Evolutionary conservation across 2,888 invertebrate species (phyloP), one percentile per base, ranked within the genome.

Genomic region (Orthosia incerta): DNA sequence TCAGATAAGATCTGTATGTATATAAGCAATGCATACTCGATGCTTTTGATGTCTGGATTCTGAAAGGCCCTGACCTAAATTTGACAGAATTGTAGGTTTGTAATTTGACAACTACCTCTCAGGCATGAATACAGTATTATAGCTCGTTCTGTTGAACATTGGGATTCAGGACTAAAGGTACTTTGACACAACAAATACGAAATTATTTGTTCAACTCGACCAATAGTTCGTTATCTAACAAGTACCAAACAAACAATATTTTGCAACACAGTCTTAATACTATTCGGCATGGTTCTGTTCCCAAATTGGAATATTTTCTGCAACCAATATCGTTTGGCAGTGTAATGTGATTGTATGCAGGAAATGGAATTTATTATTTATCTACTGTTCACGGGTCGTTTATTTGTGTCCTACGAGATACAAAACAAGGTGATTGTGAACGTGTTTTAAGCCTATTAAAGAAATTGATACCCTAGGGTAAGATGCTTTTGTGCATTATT

Each of bases 341-440:
- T 0, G 50, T 68, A 76, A 75, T 76, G 68, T 51, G 68, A 76
- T 68, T 75, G 61, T 76, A 23, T 51, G 26, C 68, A 68, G 76
- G 68, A 76, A 75, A 75, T 75, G 68, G 56, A 57, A 68, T 75
- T 50, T 62, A 68, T 76, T 76, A 68, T 75, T 57, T 67, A 68
- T 75, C 31, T 67, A 75, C 51, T 46, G 76, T 57, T 76, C 60
- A 68, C n/a, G 55, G 76, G 20, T 61, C 75, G 75, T 75, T 76
- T 75, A 51, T 46, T 76, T 68, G 45, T 56, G 50, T 53, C 13
- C 9, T 31, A 12, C 16, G 50, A 16, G 12, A 51, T 16, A 39
- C 50, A 13, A 67, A 61, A 74, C 65, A 74, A 23, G 57, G n/a
- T 39, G 13, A 61, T 67, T 66, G 50, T 56, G 48, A 51, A 26